Percentiles rank a stretch among this genome's conserved stretches.
Conservation (phyloP, 2,113 vertebrate genomes). For the Prinia subflava region DNA sequence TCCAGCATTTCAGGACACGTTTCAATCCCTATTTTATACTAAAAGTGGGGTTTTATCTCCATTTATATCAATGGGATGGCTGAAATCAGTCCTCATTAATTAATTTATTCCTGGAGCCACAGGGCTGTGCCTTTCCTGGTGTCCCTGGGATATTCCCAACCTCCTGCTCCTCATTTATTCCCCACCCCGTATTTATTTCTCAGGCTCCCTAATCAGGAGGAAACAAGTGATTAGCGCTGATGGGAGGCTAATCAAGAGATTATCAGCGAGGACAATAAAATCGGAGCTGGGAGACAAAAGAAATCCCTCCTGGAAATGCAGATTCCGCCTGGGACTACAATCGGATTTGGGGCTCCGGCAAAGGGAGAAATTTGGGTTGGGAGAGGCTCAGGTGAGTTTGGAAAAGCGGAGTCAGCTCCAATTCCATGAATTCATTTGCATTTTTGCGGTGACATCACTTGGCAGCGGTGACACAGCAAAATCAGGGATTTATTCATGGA, state of each 20-base stretch:
- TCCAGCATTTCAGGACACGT: accelerated
- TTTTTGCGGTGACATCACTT: not conserved
- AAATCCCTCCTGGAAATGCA: not conserved
- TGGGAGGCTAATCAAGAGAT: not conserved
- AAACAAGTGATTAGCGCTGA: not conserved
- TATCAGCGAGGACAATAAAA: not conserved
- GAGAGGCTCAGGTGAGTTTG: not conserved
- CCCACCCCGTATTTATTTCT: not conserved
- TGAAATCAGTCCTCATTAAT: not conserved
- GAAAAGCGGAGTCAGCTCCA: not conserved
- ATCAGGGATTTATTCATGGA: not conserved
- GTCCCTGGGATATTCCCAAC: not conserved
- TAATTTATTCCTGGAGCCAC: accelerated
- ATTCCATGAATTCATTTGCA: not conserved
- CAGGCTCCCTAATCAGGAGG: not conserved
- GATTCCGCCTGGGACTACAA: accelerated
- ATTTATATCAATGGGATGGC: not conserved
- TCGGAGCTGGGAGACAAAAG: not conserved
- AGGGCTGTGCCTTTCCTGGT: not conserved
- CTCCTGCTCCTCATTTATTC: not conserved
- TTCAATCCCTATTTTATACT: no score
- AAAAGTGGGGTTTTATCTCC: not conserved
- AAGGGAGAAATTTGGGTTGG: not conserved
- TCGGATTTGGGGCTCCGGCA: not conserved
- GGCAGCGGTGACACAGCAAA: not conserved